phyloP scores from a whole-genome alignment of 37 sponge, comb jelly and placozoan genomes.

The Lycopodina hypogea region DNA sequence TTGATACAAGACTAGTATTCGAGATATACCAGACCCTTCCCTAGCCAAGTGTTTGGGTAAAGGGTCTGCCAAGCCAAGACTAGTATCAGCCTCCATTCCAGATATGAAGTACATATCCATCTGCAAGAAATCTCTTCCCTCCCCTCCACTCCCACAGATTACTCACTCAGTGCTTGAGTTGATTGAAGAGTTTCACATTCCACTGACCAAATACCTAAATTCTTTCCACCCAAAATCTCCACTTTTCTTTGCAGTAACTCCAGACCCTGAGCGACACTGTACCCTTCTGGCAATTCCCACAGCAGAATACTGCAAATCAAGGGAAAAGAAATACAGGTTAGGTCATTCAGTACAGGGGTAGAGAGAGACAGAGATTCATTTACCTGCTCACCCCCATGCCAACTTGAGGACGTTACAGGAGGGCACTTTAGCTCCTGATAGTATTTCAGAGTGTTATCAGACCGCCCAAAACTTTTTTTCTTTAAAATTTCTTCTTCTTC shows the following conservation, averaged over 20 bases:
- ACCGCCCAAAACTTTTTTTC: too few species aligned
- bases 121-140: too few species aligned
- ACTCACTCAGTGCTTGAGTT: constrained; percentile 32
- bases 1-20: too few species aligned
- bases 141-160: background rate
- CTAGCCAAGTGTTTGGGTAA: too few species aligned
- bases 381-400: constrained; percentile 38
- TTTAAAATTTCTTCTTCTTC: too few species aligned
- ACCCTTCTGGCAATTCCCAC: constrained; percentile 60
- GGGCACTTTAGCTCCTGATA: too few species aligned
- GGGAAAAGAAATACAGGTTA: background rate
- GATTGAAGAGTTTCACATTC: constrained; percentile 74
- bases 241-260: constrained; percentile 51
- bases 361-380: background rate
- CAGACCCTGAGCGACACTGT: constrained; percentile 41
- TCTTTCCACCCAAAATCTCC: constrained; percentile 49
- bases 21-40: too few species aligned
- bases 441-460: too few species aligned
- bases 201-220: constrained; percentile 44
- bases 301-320: constrained; percentile 42
- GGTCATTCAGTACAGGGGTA: background rate
- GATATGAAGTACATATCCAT: too few species aligned
- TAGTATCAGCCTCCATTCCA: too few species aligned
- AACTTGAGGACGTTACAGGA: too few species aligned
- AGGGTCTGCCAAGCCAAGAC: too few species aligned